A percentile compares a stretch with the other conserved stretches of the same genome.
Conservation (phyloP, 2,113 vertebrate species). For the Leiothrix lutea region DNA sequence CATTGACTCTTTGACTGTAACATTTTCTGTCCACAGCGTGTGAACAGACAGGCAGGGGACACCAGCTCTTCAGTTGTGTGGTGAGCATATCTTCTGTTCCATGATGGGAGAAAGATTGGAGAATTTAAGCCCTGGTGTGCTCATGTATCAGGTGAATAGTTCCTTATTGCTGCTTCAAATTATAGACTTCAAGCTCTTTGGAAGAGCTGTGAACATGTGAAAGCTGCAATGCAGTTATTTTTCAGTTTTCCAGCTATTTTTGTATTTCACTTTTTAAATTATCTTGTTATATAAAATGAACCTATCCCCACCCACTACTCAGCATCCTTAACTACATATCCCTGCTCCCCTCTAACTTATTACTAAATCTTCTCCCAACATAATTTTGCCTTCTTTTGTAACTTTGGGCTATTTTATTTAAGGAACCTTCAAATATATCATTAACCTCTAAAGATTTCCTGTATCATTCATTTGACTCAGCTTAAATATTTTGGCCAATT, state of each 20-base stretch:
- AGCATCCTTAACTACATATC: background rate
- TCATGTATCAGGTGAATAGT: background rate
- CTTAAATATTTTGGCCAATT: background rate
- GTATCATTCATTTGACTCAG: background rate
- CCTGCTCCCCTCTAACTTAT: background rate
- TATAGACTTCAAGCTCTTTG: background rate
- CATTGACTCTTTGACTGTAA: background rate
- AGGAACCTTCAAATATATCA: background rate
- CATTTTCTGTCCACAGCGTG: background rate
- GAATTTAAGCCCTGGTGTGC: background rate
- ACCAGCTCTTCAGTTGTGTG: background rate
- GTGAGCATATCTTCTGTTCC: background rate
- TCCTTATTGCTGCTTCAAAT: constrained; percentile 1
- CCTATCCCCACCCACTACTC: background rate
- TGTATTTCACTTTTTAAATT: constrained; percentile 10
- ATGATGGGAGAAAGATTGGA: background rate
- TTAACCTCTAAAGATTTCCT: background rate
- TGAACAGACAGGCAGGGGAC: background rate
- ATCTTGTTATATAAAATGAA: constrained; percentile 18
- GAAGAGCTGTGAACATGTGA: background rate
- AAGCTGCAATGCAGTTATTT: constrained; percentile 47
- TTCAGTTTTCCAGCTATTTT: constrained; percentile 5
- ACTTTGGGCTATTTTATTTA: background rate
- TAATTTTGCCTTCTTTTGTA: background rate
- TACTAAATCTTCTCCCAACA: background rate